Evolutionary conservation across 2,113 vertebrate genomes (phyloP).

Genomic region (Propithecus coquereli): DNA sequence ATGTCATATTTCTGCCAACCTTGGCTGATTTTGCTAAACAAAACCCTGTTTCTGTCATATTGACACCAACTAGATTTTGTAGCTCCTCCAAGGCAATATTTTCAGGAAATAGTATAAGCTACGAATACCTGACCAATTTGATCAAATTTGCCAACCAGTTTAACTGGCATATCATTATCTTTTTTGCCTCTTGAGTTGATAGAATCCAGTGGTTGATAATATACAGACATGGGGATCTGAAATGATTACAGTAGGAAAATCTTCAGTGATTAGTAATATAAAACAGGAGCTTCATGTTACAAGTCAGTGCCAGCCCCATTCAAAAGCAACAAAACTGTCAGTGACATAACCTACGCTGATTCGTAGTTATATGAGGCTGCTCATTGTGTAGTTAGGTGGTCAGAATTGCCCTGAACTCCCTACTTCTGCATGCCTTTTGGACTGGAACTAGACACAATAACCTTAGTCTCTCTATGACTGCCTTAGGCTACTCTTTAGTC

Average conservation of each 20-base stretch:
- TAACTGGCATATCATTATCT: background rate
- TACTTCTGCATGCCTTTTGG: background rate
- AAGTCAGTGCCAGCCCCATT: background rate
- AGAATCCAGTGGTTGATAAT: conserved; percentile 1
- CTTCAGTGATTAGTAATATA: background rate
- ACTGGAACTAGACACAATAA: background rate
- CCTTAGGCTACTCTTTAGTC: background rate
- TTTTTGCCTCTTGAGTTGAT: background rate
- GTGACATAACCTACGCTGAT: background rate
- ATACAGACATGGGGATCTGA: background rate
- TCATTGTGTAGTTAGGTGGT: background rate
- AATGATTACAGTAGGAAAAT: background rate
- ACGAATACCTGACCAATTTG: background rate
- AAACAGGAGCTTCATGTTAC: background rate
- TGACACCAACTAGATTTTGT: background rate
- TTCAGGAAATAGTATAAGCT: background rate
- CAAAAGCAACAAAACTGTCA: background rate
- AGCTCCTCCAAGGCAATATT: background rate
- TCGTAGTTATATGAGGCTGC: background rate
- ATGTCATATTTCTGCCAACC: background rate
- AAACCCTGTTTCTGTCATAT: background rate
- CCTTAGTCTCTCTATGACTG: background rate
- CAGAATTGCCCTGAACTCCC: background rate
- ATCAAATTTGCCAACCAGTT: conserved; percentile 42
- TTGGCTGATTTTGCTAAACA: conserved; percentile 16